These are phyloP conservation scores for Girardinichthys multiradiatus DNA, from an alignment of 2,113 vertebrate genomes.

Conservation along the genomic window DNA sequence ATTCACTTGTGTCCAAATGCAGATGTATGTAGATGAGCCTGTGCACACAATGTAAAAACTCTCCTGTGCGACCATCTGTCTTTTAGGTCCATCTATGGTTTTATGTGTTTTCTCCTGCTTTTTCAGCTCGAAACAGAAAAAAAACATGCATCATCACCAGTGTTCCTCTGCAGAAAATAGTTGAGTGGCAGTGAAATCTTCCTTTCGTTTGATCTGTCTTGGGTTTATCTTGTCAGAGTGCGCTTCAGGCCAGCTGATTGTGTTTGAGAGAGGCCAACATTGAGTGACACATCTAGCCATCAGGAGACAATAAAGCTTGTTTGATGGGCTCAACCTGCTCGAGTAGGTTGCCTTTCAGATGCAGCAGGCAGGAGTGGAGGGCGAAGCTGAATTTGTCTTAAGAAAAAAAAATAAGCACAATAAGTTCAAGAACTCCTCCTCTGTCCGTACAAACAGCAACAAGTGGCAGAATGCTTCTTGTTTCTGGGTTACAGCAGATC, in stretches of 20 bases:
- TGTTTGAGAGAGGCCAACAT: conserved; percentile 39
- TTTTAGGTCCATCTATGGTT: conserved; percentile 34
- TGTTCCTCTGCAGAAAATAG: too few relatives aligned
- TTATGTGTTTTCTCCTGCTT: conserved; percentile 24
- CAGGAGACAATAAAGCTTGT: conserved; percentile 19
- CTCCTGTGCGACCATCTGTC: conserved; percentile 62
- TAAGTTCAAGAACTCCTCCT: not conserved
- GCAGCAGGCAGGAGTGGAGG: not conserved
- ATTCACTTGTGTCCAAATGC: not conserved
- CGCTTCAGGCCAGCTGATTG: conserved; percentile 52
- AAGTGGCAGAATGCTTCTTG: conserved; percentile 28
- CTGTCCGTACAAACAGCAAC: not conserved
- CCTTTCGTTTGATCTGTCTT: conserved; percentile 31
- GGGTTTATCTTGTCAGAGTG: conserved; percentile 58
- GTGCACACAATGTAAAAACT: not conserved
- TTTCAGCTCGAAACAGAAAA: not conserved
- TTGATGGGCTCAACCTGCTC: not conserved
- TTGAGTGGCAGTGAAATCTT: conserved; percentile 16
- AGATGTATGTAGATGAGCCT: not conserved
- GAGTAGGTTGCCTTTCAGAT: not conserved
- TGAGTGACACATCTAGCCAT: conserved; percentile 22
- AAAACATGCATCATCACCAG: not conserved
- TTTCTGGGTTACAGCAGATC: conserved; percentile 37
- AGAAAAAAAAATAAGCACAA: not conserved
- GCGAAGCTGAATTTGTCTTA: not conserved